phyloP scores from a whole-genome alignment of 2,888 invertebrate species.

The Eupsilia transversa region DNA sequence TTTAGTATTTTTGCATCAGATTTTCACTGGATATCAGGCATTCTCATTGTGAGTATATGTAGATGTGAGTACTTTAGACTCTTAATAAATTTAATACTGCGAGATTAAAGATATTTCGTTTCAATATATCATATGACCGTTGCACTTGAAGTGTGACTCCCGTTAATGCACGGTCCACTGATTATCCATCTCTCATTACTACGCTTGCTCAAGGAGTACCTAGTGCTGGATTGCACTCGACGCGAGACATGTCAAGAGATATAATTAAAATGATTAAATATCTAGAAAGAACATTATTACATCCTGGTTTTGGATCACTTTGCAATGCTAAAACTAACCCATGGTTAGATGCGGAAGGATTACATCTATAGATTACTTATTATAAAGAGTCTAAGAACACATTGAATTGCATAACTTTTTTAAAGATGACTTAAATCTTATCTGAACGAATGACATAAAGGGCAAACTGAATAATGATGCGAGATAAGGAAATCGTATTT shows the following conservation, averaged over 20 bases:
- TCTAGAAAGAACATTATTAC: constrained; percentile 8
- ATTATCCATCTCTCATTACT: constrained; percentile 83
- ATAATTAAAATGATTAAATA: constrained; percentile 40
- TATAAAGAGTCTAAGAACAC: neutral
- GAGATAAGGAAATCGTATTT: constrained; percentile 33
- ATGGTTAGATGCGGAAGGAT: neutral
- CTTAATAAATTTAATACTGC: constrained; percentile 67
- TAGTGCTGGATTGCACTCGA: constrained; percentile 43
- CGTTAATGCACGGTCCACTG: constrained; percentile 86
- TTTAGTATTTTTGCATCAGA: constrained; percentile 23
- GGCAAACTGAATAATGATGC: constrained; percentile 12
- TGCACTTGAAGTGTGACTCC: constrained; percentile 85
- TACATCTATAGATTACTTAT: neutral
- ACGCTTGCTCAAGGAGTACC: constrained; percentile 64
- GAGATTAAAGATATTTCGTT: constrained; percentile 76
- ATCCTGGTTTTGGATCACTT: constrained; percentile 22
- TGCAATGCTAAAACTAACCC: neutral
- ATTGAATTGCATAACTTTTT: neutral
- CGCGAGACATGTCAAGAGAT: constrained; percentile 56
- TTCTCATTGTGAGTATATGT: constrained; percentile 39
- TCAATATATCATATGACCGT: constrained; percentile 83
- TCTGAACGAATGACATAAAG: constrained; percentile 1
- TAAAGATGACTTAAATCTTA: constrained; percentile 1
- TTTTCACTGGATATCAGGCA: constrained; percentile 53
- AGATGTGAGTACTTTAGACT: constrained; percentile 21